Base-by-base conservation (phyloP, 2,888 invertebrate genomes). In the Antheraea assamensis region DNA sequence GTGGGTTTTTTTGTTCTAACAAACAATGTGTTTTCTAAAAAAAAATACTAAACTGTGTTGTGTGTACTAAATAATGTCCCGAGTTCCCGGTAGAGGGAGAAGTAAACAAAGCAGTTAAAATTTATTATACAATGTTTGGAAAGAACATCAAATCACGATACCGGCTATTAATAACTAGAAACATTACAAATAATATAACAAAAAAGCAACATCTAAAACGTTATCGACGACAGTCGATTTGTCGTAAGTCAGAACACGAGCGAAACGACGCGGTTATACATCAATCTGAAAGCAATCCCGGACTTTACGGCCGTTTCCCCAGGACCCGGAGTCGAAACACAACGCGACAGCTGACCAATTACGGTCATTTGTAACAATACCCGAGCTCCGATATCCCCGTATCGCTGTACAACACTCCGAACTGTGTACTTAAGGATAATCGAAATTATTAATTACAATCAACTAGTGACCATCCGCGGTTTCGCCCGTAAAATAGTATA, bases 301-400 rank as follows among this genome's bases (percentile, higher is more conserved):
- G 74, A 52, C n/a, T 35, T 73, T 49, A 27, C 24, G 47, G 64
- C 42, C 64, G 61, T 61, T n/a, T 42, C 24, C 70, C 70, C 70
- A 58, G 42, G 58, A 70, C 58, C 68, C 55, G 21, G 71, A 49
- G 19, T 71, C 71, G 71, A 71, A 71, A 58, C 71, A 61, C 35
- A 52, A 71, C 42, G 73, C 74, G 80, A 80, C 81, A 78, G 77
- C 74, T 80, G 80, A 81, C 81, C 80, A 79, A 86, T 86, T 82
- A 84, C 84, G 72, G 75, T 78, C 82, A 83, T 83, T 82, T 83
- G 83, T 85, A 81, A 85, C 79, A 75, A 77, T 78, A 83, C 80
- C 82, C 80, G 78, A 78, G 78, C 61, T 64, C 27, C 61, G 61
- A 64, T 27, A 74, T 49, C 52, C 72, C 76, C 78, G 81, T 81